Base-by-base conservation (phyloP, 2,113 vertebrate genomes). In the Gymnobelideus leadbeateri region DNA sequence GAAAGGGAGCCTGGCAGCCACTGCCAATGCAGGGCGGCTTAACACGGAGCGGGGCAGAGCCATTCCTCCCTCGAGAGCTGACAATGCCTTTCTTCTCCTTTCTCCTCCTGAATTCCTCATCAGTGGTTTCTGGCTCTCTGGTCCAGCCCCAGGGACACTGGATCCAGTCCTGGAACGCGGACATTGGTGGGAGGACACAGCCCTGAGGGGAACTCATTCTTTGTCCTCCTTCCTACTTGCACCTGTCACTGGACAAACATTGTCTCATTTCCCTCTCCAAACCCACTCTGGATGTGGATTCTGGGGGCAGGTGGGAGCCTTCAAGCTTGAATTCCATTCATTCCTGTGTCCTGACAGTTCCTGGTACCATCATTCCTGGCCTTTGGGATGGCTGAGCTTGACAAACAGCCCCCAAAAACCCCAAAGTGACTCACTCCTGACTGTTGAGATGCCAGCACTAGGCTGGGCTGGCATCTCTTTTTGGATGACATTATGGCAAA, bases 341-440 rank as follows among this genome's bases (percentile, higher is more conserved):
- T 98, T 97, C 97, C 89, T 93, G 31, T 91, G 84, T 93, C 96
- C 97, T 96, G 93, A 97, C 97, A 95, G 96, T 96, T 98, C 98
- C 97, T 97, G 97, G 97, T 98, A 97, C 97, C 92, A 24, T 12
- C 43, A 77, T 91, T 47, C 43, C 21, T 47, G 19, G 90, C 92
- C 96, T 95, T 49, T 1, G 28, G 31, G 53, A 25, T 90, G 96
- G 96, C 97, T 94, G 16, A 21, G 68, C 37, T 77, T 5, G 37
- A 77, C n/a, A 77, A 77, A 84, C 68, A 84, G 61, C 68, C 68
- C 68, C 68, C 54, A 8, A 95, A 25, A 95, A 97, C 97, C 96
- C 96, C 97, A 92, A 43, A 92, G 96, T 97, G 98, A 98, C 96
- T 97, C 98, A 98, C 94, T 92, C 31, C 49, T 93, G 96, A 96